Percentiles rank a stretch among this genome's conserved stretches.
Evolutionary conservation across 2,113 vertebrate genomes (phyloP).

Genomic region (Aptenodytes forsteri): DNA sequence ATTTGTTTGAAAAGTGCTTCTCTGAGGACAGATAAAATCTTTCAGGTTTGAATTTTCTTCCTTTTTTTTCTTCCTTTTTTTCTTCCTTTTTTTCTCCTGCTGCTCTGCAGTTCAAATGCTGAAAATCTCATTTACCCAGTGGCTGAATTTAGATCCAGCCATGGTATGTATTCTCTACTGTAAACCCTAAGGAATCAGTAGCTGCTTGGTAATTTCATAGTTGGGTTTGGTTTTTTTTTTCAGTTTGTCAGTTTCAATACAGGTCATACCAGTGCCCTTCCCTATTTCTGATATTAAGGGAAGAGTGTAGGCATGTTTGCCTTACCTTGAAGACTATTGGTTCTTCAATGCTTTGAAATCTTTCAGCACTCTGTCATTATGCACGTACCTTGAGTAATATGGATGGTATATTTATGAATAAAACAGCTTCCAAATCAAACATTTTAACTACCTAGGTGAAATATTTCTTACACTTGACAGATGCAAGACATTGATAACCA

Average conservation of each 20-base stretch:
- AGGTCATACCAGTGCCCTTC: background rate
- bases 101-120: background rate
- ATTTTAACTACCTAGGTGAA: background rate
- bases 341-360: background rate
- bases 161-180: background rate
- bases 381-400: background rate
- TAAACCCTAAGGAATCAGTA: background rate
- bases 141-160: background rate
- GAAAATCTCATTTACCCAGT: background rate
- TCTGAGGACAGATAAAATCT: constrained; percentile 9
- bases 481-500: background rate
- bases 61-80: background rate
- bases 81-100: background rate
- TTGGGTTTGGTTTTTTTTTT: background rate
- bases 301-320: background rate
- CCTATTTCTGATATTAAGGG: background rate
- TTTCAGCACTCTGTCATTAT: background rate
- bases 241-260: background rate
- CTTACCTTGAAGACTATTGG: background rate
- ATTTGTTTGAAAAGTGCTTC: constrained; percentile 19
- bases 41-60: background rate
- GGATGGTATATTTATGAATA: background rate
- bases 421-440: background rate
- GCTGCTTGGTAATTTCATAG: background rate
- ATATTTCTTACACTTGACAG: background rate